Conservation (phyloP, 2,113 vertebrate species). For the Phaethornis superciliosus region DNA sequence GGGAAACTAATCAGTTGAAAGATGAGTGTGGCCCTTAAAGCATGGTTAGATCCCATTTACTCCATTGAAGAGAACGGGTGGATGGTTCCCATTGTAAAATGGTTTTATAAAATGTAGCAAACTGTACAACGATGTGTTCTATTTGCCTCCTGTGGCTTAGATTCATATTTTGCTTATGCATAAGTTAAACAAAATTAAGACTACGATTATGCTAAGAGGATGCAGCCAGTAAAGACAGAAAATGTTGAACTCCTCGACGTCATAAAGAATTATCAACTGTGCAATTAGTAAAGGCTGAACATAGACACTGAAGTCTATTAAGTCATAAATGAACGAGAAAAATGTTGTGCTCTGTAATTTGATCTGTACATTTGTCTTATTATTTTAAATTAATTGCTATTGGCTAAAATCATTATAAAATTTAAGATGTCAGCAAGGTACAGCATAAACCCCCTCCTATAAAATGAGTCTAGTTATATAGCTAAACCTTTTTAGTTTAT, state of each 20-base stretch:
- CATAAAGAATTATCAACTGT: constrained; percentile 65
- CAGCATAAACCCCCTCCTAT: neutral
- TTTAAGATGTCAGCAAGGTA: constrained; percentile 42
- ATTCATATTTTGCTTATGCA: constrained; percentile 63
- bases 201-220: constrained; percentile 53
- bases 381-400: constrained; percentile 68
- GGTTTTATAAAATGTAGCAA: constrained; percentile 61
- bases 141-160: constrained; percentile 68
- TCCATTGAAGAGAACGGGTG: constrained; percentile 36
- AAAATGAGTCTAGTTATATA: neutral
- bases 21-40: constrained; percentile 20
- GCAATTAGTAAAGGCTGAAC: constrained; percentile 63
- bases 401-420: constrained; percentile 34
- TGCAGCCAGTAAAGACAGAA: constrained; percentile 34
- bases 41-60: constrained; percentile 55
- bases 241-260: constrained; percentile 46
- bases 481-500: neutral
- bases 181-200: constrained; percentile 73
- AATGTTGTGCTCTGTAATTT: constrained; percentile 45
- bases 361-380: constrained; percentile 56
- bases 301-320: constrained; percentile 54
- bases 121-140: constrained; percentile 62
- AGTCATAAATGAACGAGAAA: constrained; percentile 72
- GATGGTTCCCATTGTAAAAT: constrained; percentile 52
- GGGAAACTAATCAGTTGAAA: constrained; percentile 53